These are phyloP conservation scores for Caloenas nicobarica DNA, from an alignment of 2,113 vertebrate species.

Conservation along the genomic window DNA sequence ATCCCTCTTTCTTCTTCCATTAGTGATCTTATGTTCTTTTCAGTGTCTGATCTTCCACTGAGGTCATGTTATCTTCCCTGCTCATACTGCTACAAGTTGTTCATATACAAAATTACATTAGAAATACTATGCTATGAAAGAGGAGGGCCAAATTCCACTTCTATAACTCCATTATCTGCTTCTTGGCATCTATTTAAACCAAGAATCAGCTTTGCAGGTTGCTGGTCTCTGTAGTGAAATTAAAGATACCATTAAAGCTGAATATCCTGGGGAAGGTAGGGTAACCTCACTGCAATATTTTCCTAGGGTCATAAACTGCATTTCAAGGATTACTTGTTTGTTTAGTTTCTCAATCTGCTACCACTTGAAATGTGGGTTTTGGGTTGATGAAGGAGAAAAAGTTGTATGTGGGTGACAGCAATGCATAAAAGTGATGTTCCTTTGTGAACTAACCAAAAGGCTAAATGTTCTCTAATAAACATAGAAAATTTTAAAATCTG, in stretches of 20 bases:
- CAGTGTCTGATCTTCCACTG: not conserved
- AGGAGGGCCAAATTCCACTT: not conserved
- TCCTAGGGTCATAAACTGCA: not conserved
- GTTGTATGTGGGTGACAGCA: not conserved
- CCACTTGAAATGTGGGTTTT: not conserved
- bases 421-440: not conserved
- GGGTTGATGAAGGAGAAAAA: not conserved
- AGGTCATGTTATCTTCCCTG: not conserved
- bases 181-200: not conserved
- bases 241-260: not conserved
- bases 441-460: conserved; percentile 10
- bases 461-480: not conserved
- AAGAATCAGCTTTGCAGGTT: not conserved
- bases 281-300: not conserved
- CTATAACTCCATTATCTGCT: not conserved
- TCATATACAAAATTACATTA: not conserved
- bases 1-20: not conserved
- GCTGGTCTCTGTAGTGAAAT: not conserved
- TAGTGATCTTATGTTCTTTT: not conserved
- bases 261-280: not conserved
- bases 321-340: not conserved
- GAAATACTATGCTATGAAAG: not conserved
- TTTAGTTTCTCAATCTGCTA: not conserved
- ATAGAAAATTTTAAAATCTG: not conserved
- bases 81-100: not conserved